A percentile compares a stretch with the other conserved stretches of the same genome.
phyloP scores from a whole-genome alignment of 1,140 invertebrate species.

The Penaeus chinensis region DNA sequence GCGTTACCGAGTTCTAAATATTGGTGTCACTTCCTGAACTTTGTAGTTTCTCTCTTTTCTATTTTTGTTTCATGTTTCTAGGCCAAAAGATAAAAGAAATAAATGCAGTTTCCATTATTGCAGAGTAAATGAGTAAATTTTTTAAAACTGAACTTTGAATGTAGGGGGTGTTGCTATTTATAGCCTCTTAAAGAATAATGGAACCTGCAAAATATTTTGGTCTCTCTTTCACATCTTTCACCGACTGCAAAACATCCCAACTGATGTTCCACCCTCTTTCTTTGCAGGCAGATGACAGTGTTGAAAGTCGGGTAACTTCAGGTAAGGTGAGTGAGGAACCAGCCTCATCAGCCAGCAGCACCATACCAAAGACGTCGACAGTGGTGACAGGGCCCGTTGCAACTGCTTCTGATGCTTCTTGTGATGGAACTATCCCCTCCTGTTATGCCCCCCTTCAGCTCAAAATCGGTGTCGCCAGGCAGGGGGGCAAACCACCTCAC shows the following conservation, averaged over 20 bases:
- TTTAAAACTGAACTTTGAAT: not conserved
- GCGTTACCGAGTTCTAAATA: constrained; percentile 14
- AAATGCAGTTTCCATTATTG: not conserved
- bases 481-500: constrained; percentile 38
- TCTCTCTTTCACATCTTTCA: no score
- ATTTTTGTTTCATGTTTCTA: no score
- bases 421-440: constrained; percentile 44
- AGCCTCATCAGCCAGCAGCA: constrained; percentile 6
- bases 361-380: constrained; percentile 25
- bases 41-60: no score
- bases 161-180: not conserved
- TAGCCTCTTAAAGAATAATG: no score
- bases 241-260: no score
- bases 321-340: constrained; percentile 32
- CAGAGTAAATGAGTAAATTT: not conserved
- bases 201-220: no score
- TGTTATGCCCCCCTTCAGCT: constrained; percentile 51
- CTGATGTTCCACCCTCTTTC: not conserved
- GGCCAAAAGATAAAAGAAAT: no score
- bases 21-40: not conserved
- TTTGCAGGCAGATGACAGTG: constrained; percentile 15
- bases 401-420: constrained; percentile 5
- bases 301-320: not conserved
- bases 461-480: constrained; percentile 53
- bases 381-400: not conserved